These are phyloP conservation scores for Sphaerophoria rueppellii DNA, from an alignment of 2,888 invertebrate species.

Conservation along the genomic window DNA sequence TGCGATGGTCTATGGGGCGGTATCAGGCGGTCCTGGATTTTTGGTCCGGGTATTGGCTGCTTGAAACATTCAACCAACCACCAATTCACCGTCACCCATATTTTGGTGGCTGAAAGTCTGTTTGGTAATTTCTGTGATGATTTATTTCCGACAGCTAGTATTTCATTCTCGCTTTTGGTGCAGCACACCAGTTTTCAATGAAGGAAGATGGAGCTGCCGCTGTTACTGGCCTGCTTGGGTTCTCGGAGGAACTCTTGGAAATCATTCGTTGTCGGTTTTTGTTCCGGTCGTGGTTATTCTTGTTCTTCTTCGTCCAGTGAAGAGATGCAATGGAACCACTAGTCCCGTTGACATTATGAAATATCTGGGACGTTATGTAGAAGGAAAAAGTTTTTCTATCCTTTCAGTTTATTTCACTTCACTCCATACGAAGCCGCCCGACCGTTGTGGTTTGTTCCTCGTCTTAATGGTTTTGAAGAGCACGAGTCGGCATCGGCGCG, in stretches of 20 bases:
- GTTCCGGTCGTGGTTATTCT: constrained; percentile 71
- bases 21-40: neutral
- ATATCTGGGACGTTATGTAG: constrained; percentile 67
- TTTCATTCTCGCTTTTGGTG: constrained; percentile 67
- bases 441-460: constrained; percentile 21
- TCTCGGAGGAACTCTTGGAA: constrained; percentile 65
- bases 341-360: constrained; percentile 70
- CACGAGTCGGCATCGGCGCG: constrained; percentile 2
- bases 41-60: constrained; percentile 52
- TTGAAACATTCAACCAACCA: constrained; percentile 57
- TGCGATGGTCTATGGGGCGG: neutral
- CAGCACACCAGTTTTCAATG: constrained; percentile 65
- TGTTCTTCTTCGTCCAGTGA: constrained; percentile 39
- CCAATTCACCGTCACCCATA: constrained; percentile 50
- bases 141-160: constrained; percentile 73
- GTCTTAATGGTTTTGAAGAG: constrained; percentile 11
- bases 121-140: constrained; percentile 73
- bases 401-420: neutral
- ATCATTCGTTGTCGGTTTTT: constrained; percentile 74
- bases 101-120: constrained; percentile 72
- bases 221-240: constrained; percentile 6
- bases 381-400: constrained; percentile 63
- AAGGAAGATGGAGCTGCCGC: constrained; percentile 65
- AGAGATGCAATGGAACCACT: constrained; percentile 30
- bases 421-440: neutral